These are phyloP conservation scores for Toxonevra muliebris DNA, from an alignment of 2,888 invertebrate genomes.

Conservation along the genomic window DNA sequence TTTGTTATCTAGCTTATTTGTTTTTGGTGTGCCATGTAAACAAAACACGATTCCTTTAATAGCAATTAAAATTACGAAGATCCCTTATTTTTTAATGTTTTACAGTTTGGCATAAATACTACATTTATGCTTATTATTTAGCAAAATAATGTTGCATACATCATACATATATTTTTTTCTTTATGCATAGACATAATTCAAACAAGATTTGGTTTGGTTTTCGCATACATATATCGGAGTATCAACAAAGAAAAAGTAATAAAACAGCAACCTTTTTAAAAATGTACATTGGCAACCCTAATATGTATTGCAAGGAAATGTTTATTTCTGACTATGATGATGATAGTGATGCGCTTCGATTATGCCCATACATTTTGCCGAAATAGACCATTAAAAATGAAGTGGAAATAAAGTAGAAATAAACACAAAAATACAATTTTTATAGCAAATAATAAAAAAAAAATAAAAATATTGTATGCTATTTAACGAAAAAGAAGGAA, in stretches of 20 bases:
- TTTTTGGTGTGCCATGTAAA: too few relatives aligned
- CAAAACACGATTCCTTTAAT: too few relatives aligned
- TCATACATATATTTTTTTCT: neutral
- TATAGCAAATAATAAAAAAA: constrained; percentile 33
- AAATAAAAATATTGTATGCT: constrained; percentile 14
- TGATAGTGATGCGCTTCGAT: constrained; percentile 33
- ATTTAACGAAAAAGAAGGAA: neutral
- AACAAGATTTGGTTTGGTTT: too few relatives aligned
- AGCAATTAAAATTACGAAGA: too few relatives aligned
- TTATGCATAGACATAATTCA: neutral
- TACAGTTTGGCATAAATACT: too few relatives aligned
- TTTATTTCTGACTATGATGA: neutral
- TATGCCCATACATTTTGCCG: constrained; percentile 33
- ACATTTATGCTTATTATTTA: too few relatives aligned
- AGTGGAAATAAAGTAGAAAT: constrained; percentile 38
- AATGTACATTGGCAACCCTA: constrained; percentile 3
- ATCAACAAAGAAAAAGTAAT: constrained; percentile 14
- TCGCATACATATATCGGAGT: too few relatives aligned
- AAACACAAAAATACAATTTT: constrained; percentile 36
- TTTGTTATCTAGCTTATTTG: too few relatives aligned
- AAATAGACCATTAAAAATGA: constrained; percentile 38
- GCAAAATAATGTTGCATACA: neutral
- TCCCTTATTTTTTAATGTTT: too few relatives aligned
- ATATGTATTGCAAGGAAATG: neutral
- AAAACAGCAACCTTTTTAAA: constrained; percentile 18